These are phyloP conservation scores for Drosophila tani DNA, from an alignment of 1,140 invertebrate genomes.

Conservation along the genomic window DNA sequence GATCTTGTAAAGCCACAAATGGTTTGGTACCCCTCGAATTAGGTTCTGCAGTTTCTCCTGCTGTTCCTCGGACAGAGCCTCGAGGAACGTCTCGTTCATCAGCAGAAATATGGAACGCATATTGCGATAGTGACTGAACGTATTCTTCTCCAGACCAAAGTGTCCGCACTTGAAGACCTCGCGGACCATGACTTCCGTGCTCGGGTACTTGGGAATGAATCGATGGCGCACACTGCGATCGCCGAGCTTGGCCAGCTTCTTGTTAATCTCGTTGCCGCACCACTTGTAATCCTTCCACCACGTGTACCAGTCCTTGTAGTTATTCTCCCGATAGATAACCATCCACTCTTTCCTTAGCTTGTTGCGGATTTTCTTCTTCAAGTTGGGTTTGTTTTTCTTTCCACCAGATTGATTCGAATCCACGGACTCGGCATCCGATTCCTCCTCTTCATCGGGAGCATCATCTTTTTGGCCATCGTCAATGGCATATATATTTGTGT, in stretches of 20 bases:
- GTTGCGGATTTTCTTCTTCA: background rate
- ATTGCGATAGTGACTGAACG: background rate
- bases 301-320: slow-evolving; percentile 49
- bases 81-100: slow-evolving; percentile 54
- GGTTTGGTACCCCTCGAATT: slow-evolving; percentile 53
- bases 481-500: slow-evolving; percentile 31
- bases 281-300: slow-evolving; percentile 68
- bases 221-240: slow-evolving; percentile 26
- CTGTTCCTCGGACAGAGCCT: slow-evolving; percentile 14
- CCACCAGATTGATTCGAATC: background rate
- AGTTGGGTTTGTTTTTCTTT: background rate
- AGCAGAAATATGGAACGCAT: slow-evolving; percentile 35
- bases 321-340: slow-evolving; percentile 23
- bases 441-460: slow-evolving; percentile 12
- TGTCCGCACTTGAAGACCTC: slow-evolving; percentile 16
- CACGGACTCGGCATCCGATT: slow-evolving; percentile 37
- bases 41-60: slow-evolving; percentile 46
- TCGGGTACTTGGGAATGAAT: slow-evolving; percentile 13
- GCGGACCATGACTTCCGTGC: background rate
- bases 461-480: background rate
- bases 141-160: slow-evolving; percentile 25
- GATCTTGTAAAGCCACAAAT: slow-evolving; percentile 61
- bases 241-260: slow-evolving; percentile 24
- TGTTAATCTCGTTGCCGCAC: slow-evolving; percentile 54
- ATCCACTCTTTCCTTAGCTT: slow-evolving; percentile 28